Percentiles rank a stretch among this genome's conserved stretches.
phyloP scores from a whole-genome alignment of 2,113 vertebrate species.

The Odocoileus virginianus region DNA sequence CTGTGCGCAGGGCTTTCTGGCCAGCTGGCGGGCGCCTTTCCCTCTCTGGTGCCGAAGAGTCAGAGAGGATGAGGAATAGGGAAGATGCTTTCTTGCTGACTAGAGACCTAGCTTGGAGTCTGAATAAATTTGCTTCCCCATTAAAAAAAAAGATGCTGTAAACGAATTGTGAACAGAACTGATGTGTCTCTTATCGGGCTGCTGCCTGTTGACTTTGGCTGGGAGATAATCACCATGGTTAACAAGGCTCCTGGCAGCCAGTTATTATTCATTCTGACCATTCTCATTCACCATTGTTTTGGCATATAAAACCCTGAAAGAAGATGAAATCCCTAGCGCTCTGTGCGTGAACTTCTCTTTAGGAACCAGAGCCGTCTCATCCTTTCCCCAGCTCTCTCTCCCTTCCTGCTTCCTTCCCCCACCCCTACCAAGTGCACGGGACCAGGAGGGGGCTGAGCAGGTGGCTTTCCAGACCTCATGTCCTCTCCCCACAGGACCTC shows the following conservation, averaged over 20 bases:
- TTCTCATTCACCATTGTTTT: constrained; percentile 58
- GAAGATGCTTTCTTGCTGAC: neutral
- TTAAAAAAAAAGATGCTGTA: neutral
- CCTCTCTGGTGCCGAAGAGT: neutral
- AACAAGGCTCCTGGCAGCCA: constrained; percentile 66
- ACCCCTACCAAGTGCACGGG: neutral
- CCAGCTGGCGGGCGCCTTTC: neutral
- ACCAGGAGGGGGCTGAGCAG: neutral
- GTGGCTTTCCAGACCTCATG: neutral
- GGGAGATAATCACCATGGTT: constrained; percentile 82
- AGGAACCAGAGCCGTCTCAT: neutral
- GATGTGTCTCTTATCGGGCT: constrained; percentile 70
- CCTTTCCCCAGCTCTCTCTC: neutral
- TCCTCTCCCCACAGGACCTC: neutral
- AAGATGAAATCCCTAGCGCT: neutral
- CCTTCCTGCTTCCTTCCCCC: neutral
- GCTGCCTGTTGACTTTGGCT: constrained; percentile 68
- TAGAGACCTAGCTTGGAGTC: constrained; percentile 29
- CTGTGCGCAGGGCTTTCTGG: neutral
- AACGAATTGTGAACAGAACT: constrained; percentile 49
- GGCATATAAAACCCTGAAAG: neutral
- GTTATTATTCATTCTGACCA: constrained; percentile 67
- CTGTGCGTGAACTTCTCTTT: constrained; percentile 11
- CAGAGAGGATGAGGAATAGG: neutral
- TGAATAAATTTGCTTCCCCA: constrained; percentile 58